Conservation (phyloP, 1,140 invertebrate species). For the Diprion similis region DNA sequence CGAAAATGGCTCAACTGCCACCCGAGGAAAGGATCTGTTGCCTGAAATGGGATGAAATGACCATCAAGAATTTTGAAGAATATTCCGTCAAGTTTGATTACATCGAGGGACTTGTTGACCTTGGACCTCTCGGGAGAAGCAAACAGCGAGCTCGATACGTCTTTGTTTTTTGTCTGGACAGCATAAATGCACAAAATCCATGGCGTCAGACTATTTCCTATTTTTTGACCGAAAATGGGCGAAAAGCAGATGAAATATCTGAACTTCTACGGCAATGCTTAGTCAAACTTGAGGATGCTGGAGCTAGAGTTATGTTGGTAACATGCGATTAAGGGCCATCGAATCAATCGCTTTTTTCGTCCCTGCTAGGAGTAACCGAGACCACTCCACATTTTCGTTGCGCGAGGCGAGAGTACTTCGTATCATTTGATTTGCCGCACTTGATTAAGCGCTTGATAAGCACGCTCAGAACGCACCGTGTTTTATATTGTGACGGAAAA, state of each 20-base stretch:
- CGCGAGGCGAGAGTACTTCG: slow-evolving; percentile 12
- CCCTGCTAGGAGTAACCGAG: slow-evolving; percentile 10
- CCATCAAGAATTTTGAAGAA: slow-evolving; percentile 29
- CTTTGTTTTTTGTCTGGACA: slow-evolving; percentile 28
- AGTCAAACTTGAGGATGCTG: slow-evolving; percentile 3
- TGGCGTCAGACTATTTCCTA: slow-evolving; percentile 31
- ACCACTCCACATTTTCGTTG: slow-evolving; percentile 12
- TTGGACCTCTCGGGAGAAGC: slow-evolving; percentile 22
- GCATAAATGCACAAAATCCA: slow-evolving; percentile 30
- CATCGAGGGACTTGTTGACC: slow-evolving; percentile 32
- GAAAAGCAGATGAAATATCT: slow-evolving; percentile 13
- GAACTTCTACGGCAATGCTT: slow-evolving; percentile 14
- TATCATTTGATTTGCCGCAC: slow-evolving; percentile 29
- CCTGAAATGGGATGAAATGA: slow-evolving; percentile 33
- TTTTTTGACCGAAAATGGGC: slow-evolving; percentile 21
- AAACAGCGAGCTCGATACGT: slow-evolving; percentile 24
- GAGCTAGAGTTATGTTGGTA: slow-evolving; percentile 19
- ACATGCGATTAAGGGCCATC: slow-evolving; percentile 23
- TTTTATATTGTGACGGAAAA: slow-evolving; percentile 22
- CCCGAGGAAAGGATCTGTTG: slow-evolving; percentile 25
- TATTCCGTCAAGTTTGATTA: slow-evolving; percentile 29
- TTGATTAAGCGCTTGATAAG: slow-evolving; percentile 29
- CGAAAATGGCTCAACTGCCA: slow-evolving; percentile 8
- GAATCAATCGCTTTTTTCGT: slow-evolving; percentile 18
- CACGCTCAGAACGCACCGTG: slow-evolving; percentile 20